Conservation (phyloP, 2,888 invertebrate species). For the Tortrix viridana region DNA sequence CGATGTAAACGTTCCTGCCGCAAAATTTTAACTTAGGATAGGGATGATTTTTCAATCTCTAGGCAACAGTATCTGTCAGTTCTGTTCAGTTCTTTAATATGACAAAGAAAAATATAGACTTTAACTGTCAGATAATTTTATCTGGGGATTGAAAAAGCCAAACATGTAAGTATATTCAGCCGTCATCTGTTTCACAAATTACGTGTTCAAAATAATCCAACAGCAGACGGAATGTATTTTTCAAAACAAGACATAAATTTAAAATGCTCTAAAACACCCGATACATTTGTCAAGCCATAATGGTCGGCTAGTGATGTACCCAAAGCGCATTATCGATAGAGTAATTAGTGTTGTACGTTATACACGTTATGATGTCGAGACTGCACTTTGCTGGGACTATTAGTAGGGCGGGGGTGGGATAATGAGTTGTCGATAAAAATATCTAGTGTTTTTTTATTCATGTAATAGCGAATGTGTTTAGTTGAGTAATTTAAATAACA, state of each 20-base stretch:
- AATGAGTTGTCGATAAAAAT: slow-evolving; percentile 21
- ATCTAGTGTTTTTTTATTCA: neutral
- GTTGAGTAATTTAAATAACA: too few relatives aligned
- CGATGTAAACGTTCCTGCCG: too few relatives aligned
- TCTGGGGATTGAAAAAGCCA: too few relatives aligned
- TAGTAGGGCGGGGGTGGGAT: slow-evolving; percentile 56
- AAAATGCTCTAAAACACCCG: slow-evolving; percentile 9
- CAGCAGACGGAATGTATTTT: slow-evolving; percentile 19
- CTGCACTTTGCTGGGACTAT: slow-evolving; percentile 70
- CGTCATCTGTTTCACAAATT: too few relatives aligned
- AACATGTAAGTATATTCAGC: too few relatives aligned
- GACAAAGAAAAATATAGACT: too few relatives aligned
- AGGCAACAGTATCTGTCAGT: too few relatives aligned
- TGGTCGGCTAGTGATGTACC: slow-evolving; percentile 49
- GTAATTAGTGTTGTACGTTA: slow-evolving; percentile 75
- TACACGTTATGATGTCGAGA: slow-evolving; percentile 76
- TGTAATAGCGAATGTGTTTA: neutral
- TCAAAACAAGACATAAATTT: slow-evolving; percentile 21
- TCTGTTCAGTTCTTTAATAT: too few relatives aligned
- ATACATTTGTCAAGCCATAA: slow-evolving; percentile 33
- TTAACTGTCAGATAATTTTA: too few relatives aligned
- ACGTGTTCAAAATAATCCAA: too few relatives aligned
- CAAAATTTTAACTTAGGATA: too few relatives aligned
- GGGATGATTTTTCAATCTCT: too few relatives aligned
- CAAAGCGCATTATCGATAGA: slow-evolving; percentile 51